Conservation (phyloP, 2,888 invertebrate species). For the Muscina levida region DNA sequence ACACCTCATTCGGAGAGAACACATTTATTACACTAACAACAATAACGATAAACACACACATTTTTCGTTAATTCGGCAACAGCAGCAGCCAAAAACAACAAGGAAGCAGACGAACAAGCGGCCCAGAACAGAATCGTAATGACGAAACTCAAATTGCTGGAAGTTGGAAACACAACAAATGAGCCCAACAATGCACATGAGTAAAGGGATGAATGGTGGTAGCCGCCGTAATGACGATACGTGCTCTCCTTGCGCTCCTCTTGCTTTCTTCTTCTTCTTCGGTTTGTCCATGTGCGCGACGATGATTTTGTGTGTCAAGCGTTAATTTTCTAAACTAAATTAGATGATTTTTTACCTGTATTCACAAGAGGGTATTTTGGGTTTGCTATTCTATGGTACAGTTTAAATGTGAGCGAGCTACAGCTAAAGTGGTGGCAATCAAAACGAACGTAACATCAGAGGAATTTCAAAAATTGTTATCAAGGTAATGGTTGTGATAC, state of each 20-base stretch:
- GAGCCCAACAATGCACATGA: not conserved
- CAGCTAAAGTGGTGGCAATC: slow-evolving; percentile 13
- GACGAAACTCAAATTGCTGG: not conserved
- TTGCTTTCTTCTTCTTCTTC: not conserved
- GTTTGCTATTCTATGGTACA: slow-evolving; percentile 58
- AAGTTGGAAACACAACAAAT: not conserved
- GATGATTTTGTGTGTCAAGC: slow-evolving; percentile 63
- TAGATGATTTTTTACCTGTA: slow-evolving; percentile 63
- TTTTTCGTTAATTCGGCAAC: no score
- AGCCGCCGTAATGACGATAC: slow-evolving; percentile 1
- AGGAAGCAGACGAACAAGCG: not conserved
- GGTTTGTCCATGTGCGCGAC: slow-evolving; percentile 19
- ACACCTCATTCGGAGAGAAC: slow-evolving; percentile 47
- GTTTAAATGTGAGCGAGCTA: slow-evolving; percentile 48
- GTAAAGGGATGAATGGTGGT: slow-evolving; percentile 60
- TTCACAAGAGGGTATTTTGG: slow-evolving; percentile 33
- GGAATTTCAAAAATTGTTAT: slow-evolving; percentile 55
- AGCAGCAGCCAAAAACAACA: slow-evolving; percentile 18
- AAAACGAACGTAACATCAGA: no score
- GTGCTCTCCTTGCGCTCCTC: not conserved
- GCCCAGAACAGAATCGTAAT: slow-evolving; percentile 1
- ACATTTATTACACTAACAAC: slow-evolving; percentile 36
- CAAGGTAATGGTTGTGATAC: slow-evolving; percentile 63
- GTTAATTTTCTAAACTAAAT: slow-evolving; percentile 64
- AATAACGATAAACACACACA: not conserved